phyloP scores from a whole-genome alignment of 2,888 invertebrate genomes.

The Erpobdella octoculata region DNA sequence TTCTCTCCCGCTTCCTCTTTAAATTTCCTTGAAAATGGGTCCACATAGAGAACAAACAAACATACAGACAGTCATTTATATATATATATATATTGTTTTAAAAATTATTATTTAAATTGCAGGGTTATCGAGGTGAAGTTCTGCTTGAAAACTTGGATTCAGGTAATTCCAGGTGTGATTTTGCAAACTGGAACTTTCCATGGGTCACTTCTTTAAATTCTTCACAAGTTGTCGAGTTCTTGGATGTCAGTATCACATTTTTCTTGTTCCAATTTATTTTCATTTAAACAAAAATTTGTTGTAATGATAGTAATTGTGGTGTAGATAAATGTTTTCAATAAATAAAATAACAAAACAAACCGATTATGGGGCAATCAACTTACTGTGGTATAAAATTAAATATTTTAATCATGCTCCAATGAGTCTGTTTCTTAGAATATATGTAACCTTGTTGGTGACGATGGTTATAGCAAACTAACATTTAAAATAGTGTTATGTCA shows the following conservation, averaged over 20 bases:
- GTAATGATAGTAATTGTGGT: not conserved
- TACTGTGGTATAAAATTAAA: no score
- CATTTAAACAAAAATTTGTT: not conserved
- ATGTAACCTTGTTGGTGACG: no score
- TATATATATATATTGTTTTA: not conserved
- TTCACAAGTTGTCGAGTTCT: constrained; percentile 21
- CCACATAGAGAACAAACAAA: no score
- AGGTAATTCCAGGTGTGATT: constrained; percentile 11
- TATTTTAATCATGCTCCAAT: no score
- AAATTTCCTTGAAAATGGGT: no score
- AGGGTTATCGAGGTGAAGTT: constrained; percentile 33
- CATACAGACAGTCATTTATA: not conserved
- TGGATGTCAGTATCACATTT: constrained; percentile 12
- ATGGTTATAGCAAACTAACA: no score
- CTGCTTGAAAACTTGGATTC: constrained; percentile 27
- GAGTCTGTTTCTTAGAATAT: no score
- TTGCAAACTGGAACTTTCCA: constrained; percentile 26
- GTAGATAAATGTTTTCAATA: no score
- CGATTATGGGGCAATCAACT: no score
- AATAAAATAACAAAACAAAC: no score
- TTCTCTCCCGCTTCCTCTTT: no score
- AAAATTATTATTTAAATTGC: constrained; percentile 6
- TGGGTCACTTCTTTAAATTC: constrained; percentile 11
- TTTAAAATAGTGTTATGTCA: no score
- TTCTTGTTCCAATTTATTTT: not conserved